A percentile compares a stretch with the other conserved stretches of the same genome.
phyloP scores from a whole-genome alignment of 2,113 vertebrate species.

The Phoxinus phoxinus region DNA sequence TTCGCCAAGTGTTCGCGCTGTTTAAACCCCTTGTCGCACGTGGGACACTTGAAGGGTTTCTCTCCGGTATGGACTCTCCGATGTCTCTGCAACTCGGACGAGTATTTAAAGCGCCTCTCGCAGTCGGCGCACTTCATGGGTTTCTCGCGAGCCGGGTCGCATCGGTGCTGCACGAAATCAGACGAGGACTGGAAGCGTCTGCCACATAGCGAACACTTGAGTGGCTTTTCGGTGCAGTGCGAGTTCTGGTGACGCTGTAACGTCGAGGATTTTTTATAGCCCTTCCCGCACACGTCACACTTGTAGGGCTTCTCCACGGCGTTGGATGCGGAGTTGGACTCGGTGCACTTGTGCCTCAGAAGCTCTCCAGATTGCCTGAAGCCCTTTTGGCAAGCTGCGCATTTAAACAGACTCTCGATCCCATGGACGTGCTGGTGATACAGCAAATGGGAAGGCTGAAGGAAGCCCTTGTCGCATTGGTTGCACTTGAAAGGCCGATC shows the following conservation, averaged over 20 bases:
- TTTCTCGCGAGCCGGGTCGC: slow-evolving; percentile 90
- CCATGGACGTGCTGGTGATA: slow-evolving; percentile 95
- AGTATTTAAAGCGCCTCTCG: slow-evolving; percentile 95
- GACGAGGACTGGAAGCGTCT: slow-evolving; percentile 95
- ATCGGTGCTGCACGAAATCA: slow-evolving; percentile 94
- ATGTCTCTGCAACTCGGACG: slow-evolving; percentile 93
- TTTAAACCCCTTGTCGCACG: slow-evolving; percentile 97
- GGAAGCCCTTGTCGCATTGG: slow-evolving; percentile 93
- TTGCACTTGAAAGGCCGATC: slow-evolving; percentile 88
- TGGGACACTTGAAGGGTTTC: slow-evolving; percentile 96
- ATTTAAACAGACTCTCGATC: slow-evolving; percentile 94
- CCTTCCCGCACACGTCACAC: slow-evolving; percentile 90
- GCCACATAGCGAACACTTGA: slow-evolving; percentile 92
- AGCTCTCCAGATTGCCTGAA: slow-evolving; percentile 94
- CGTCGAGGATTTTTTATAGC: slow-evolving; percentile 93
- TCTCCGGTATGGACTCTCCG: slow-evolving; percentile 93
- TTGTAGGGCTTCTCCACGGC: slow-evolving; percentile 89
- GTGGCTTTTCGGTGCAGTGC: slow-evolving; percentile 90
- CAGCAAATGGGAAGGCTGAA: slow-evolving; percentile 91
- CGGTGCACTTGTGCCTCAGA: slow-evolving; percentile 91
- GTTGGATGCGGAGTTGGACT: slow-evolving; percentile 70
- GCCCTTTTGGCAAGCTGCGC: slow-evolving; percentile 94
- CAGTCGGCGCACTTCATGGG: slow-evolving; percentile 96
- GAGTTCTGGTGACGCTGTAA: slow-evolving; percentile 93
- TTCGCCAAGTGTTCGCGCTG: slow-evolving; percentile 97